Base-by-base conservation (phyloP, 1,140 invertebrate species). In the Leptopilina clavipes region DNA sequence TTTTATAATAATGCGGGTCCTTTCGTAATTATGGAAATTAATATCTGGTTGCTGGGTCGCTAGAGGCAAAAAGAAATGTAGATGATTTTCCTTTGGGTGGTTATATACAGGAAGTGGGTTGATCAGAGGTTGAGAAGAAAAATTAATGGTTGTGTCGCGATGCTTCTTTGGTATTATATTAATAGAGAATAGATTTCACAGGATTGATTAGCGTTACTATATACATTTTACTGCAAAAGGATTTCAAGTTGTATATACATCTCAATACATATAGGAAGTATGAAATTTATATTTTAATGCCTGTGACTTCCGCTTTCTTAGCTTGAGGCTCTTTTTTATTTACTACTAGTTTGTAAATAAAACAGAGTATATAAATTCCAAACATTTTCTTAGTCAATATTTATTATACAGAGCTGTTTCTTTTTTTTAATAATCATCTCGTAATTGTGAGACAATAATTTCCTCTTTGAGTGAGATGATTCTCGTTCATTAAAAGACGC, bases 11-110 rank as follows among this genome's bases (percentile, higher is more conserved):
- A 48, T 70, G 74, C 48, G 72, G 75, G 73, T 78, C 72, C 79
- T 81, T 81, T 81, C 76, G 74, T 81, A 75, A 78, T 77, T 80
- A 72, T 54, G 72, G 74, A 80, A 65, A 65, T 65, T 65, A 65
- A 65, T 80, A 71, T 73, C 59, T 73, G 72, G 70, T 70, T 77
- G 72, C 45, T 71, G 73, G 44, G n/a, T 19, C 59, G 76, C 76
- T 65, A n/a, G 44, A 45, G 70, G 75, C 75, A 81, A 76, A 81
- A 76, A 81, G 78, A 81, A 40, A 40, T 40, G 37, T 40, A 74
- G 59, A 10, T 44, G 59, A 54, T 65, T 31, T 65, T 37, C 59
- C 25, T 31, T 18, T 10, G 54, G 59, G 48, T n/a, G n/a, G 37
- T 40, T 40, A 5, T n/a, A 5, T 40, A 37, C 59, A 22, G 59